Conservation (phyloP, 2,888 invertebrate genomes). For the Idaea aversata region DNA sequence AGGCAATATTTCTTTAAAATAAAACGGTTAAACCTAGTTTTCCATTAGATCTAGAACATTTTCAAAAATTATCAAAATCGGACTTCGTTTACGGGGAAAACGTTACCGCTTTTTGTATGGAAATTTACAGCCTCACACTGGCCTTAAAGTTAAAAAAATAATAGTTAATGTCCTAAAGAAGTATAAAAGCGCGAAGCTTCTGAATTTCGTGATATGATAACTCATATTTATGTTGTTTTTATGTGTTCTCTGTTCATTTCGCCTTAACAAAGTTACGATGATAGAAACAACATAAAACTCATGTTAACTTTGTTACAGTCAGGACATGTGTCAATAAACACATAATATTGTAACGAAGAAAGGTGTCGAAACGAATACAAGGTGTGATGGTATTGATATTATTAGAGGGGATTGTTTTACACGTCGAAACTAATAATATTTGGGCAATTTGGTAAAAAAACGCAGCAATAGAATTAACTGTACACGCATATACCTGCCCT, state of each 20-base stretch:
- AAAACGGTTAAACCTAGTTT: no score
- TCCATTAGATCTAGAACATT: no score
- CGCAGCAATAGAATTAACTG: no score
- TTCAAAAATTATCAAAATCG: no score
- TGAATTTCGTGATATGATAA: background rate
- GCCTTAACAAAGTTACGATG: background rate
- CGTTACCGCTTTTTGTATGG: no score
- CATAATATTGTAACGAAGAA: background rate
- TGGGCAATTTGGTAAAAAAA: no score
- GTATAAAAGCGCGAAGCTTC: background rate
- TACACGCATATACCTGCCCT: no score
- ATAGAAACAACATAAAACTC: background rate
- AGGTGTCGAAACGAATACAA: background rate
- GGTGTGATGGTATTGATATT: background rate
- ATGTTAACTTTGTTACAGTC: background rate
- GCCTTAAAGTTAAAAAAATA: background rate
- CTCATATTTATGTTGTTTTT: background rate
- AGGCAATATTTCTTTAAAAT: no score
- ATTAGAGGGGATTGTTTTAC: no score
- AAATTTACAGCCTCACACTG: no score
- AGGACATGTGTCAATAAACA: background rate
- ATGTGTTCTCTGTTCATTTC: background rate
- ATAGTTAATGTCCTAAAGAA: background rate
- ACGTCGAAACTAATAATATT: no score
- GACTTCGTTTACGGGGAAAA: no score